Evolutionary conservation across 2,113 vertebrate genomes (phyloP), one percentile per base, ranked within the genome.

Genomic region (Cryptomyrus ogoouensis): DNA sequence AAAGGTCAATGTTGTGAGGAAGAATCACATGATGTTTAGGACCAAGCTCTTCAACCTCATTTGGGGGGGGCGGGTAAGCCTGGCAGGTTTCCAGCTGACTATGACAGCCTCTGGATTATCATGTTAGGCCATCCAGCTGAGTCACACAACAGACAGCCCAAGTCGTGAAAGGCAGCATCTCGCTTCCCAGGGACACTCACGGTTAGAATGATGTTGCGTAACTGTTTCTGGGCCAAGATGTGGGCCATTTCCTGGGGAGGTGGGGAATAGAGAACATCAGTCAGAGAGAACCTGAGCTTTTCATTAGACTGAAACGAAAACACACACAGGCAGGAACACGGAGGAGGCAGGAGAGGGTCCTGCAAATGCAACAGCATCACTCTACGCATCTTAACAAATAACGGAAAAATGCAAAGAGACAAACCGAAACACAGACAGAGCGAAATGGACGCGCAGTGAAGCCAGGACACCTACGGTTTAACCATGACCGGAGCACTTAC

Each of bases 201-300:
- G 89, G 95, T 96, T 92, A 99, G 96, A 91, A 99, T 99, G 95
- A 99, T 98, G 92, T 95, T 96, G 27, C 98, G 97, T 91, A 99
- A 96, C 89, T 99, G 97, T 92, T 99, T 99, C 95, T 99, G 98
- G 87, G 98, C 98, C 90, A 99, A 94, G 92, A 99, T 99, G 84
- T 99, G 98, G 88, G 98, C 97, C 98, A 99, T 99, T 96, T 99
- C 98, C 98, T 99, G 91, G 91, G 46, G 53, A 89, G 66, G 47
- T 91, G 90, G 92, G 88, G 85, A 74, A 77, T 15, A 90, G 47
- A 89, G 19, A 89, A 83, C 89, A 2, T 88, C 50, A 89, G 39
- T 91, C 86, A 53, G 0, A 90, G 83, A 89, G 46, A 87, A 42
- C 10, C 10, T 10, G 35, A 46, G 7, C 19, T 7, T 13, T 19